Percentiles rank a stretch among this genome's conserved stretches.
These are phyloP conservation scores for Drosophila recens DNA, from an alignment of 2,888 invertebrate genomes.

Conservation along the genomic window DNA sequence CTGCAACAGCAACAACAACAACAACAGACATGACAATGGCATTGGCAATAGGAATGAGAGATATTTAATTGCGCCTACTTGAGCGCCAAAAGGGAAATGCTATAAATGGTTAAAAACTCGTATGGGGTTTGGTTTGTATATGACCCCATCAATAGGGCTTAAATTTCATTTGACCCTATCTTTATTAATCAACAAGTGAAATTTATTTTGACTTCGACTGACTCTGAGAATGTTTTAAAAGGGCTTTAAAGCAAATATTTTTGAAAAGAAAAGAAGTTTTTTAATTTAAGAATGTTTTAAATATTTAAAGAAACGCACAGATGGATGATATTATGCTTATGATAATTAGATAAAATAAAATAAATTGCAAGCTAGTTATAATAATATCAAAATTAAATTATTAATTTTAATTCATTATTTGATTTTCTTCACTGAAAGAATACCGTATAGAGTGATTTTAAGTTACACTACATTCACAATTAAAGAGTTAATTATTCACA, in stretches of 20 bases:
- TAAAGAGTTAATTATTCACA: constrained; percentile 4
- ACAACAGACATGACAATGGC: constrained; percentile 58
- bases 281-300: too few relatives aligned
- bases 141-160: constrained; percentile 6
- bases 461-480: neutral
- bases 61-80: constrained; percentile 74
- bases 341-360: too few relatives aligned
- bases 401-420: too few relatives aligned
- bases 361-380: too few relatives aligned
- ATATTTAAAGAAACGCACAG: too few relatives aligned
- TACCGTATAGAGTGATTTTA: neutral
- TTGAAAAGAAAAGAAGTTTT: too few relatives aligned
- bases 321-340: too few relatives aligned
- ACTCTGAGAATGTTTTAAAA: neutral
- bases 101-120: constrained; percentile 25
- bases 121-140: neutral
- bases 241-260: neutral
- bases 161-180: constrained; percentile 23
- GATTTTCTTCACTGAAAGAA: neutral
- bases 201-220: neutral
- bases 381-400: too few relatives aligned
- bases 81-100: constrained; percentile 53
- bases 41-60: constrained; percentile 46
- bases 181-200: constrained; percentile 27
- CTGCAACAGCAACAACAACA: constrained; percentile 42